Conservation (phyloP, 2,113 vertebrate species). For the Cercocebus atys region DNA sequence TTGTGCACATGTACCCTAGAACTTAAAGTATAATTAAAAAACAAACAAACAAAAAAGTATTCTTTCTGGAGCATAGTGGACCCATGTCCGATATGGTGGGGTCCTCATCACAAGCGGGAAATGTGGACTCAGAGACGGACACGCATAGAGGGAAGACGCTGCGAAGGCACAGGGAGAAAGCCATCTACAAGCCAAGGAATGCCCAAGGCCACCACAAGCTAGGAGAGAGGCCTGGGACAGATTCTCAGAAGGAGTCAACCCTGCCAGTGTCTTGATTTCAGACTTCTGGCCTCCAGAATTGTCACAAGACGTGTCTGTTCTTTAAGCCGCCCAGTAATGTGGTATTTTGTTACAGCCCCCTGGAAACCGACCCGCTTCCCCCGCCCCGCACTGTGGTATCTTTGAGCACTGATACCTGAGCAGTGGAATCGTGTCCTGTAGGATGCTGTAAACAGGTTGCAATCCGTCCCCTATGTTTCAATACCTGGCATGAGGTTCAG, state of each 20-base stretch:
- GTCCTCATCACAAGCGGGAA: background rate
- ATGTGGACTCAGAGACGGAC: background rate
- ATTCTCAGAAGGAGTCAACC: background rate
- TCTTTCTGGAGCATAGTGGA: background rate
- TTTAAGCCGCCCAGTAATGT: background rate
- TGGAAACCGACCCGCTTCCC: background rate
- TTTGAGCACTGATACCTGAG: background rate
- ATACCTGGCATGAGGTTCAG: background rate
- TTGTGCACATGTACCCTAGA: too few relatives aligned
- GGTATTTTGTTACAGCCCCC: too few relatives aligned
- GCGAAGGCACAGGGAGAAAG: background rate
- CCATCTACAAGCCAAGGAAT: background rate
- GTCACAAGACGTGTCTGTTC: background rate
- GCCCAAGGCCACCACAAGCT: background rate
- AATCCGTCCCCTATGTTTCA: background rate
- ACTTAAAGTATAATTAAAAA: too few relatives aligned
- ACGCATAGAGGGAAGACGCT: rapidly evolving
- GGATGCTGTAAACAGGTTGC: background rate
- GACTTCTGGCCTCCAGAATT: too few relatives aligned
- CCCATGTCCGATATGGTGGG: background rate
- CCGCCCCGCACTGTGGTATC: background rate
- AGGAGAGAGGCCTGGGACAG: background rate
- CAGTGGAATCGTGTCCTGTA: rapidly evolving
- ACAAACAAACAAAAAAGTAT: too few relatives aligned
- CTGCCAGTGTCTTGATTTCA: background rate